A percentile compares a stretch with the other conserved stretches of the same genome.
Evolutionary conservation across 2,797 vertebrate genomes (phyloP).

Genomic region (Cyprinella venusta): DNA sequence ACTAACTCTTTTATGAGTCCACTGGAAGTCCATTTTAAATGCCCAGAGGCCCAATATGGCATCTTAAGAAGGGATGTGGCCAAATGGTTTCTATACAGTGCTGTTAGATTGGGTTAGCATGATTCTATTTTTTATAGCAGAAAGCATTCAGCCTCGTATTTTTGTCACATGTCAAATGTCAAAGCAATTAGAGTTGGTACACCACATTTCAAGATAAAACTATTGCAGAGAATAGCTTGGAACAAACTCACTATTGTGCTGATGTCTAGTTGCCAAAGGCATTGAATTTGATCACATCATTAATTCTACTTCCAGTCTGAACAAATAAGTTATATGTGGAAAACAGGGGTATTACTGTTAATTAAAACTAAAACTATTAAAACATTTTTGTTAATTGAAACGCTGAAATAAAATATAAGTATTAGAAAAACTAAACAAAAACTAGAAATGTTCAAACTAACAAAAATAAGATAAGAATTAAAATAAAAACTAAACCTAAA

Average conservation of each 20-base stretch:
- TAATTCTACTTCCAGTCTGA: neutral
- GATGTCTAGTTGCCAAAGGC: neutral
- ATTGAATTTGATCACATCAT: neutral
- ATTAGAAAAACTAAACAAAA: neutral
- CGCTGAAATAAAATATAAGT: neutral
- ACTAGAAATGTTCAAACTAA: neutral
- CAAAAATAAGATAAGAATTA: neutral
- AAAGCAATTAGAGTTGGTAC: conserved; percentile 29
- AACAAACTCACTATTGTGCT: conserved; percentile 19
- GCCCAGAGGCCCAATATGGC: conserved; percentile 5
- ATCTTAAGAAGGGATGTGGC: conserved; percentile 21
- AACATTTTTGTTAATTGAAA: neutral
- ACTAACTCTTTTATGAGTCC: conserved; percentile 3
- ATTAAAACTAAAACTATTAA: neutral
- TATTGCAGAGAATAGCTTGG: neutral
- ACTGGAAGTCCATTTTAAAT: conserved; percentile 24
- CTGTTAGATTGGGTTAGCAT: conserved; percentile 18
- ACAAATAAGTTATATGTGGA: neutral
- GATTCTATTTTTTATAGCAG: conserved; percentile 14
- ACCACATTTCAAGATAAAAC: conserved; percentile 23
- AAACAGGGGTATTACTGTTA: neutral
- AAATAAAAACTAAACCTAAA: neutral
- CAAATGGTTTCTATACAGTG: conserved; percentile 33
- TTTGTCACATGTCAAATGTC: conserved; percentile 36
- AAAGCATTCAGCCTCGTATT: conserved; percentile 8